These are phyloP conservation scores for Arctocebus calabarensis DNA, from an alignment of 2,797 vertebrate species.

Conservation along the genomic window DNA sequence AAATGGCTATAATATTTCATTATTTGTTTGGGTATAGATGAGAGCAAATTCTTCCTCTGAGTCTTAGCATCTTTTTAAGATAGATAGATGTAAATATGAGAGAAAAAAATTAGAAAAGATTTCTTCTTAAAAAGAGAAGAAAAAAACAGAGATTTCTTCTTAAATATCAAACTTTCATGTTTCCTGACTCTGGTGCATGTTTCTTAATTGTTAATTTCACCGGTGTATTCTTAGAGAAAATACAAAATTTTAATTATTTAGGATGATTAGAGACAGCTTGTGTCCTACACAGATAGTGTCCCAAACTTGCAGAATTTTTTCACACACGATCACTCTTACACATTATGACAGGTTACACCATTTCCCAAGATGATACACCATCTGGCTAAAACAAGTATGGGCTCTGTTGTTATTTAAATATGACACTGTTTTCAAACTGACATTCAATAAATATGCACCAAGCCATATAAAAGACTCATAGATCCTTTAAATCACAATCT, in stretches of 20 bases:
- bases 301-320: constrained; percentile 49
- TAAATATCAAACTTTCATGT: constrained; percentile 5
- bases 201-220: constrained; percentile 57
- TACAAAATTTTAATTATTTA: constrained; percentile 64
- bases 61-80: background rate
- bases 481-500: background rate
- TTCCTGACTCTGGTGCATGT: background rate
- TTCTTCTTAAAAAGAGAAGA: background rate
- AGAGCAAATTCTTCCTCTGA: background rate
- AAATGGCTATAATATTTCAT: background rate
- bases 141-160: background rate
- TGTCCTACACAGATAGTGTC: constrained; percentile 12
- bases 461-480: background rate
- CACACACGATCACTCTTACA: constrained; percentile 68
- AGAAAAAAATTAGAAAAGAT: background rate
- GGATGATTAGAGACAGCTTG: constrained; percentile 59
- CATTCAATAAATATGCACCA: constrained; percentile 60
- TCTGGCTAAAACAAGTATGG: constrained; percentile 70
- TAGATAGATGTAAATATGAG: background rate
- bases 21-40: background rate
- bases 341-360: constrained; percentile 73
- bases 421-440: constrained; percentile 59
- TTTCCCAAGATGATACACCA: constrained; percentile 71
- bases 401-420: constrained; percentile 65
- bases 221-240: background rate